Base-by-base conservation (phyloP, 2,113 vertebrate genomes). In the Talpa occidentalis region DNA sequence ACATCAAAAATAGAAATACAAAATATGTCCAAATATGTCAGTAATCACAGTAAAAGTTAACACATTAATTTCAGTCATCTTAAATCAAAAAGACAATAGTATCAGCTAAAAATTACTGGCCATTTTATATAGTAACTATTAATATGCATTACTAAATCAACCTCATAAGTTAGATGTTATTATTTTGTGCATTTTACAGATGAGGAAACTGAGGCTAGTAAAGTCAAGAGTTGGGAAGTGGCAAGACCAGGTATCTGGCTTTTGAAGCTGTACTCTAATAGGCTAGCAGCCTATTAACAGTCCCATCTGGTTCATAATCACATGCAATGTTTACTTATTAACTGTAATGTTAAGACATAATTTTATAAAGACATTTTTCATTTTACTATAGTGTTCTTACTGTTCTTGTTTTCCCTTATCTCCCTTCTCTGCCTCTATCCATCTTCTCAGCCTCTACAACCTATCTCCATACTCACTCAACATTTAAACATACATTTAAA, bases 1-100 rank as follows among this genome's bases (percentile, higher is more conserved):
- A 73, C 3, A 85, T 66, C 28, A 76, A 87, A 96, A 96, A 79
- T 10, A 79, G 32, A 87, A 92, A 88, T 35, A 42, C 14, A 82
- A 91, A 96, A 72, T 79, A 94, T 69, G 40, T 78, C 19, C 42
- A 66, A 93, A 64, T 47, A 74, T 62, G 60, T 77, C 35, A 44
- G n/a, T 76, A n/a, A 85, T 78, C 72, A 89, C 80, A 74, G 62
- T 62, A 87, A 47, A 78, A 90, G 40, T 60, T 87, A 88, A 40
- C 42, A 76, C 42, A 49, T 66, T 76, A 52, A 91, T 64, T 47
- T 77, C 54, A 92, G 40, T 60, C 54, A 80, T 1, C 17, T 52
- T 52, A 52, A 52, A 52, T 77, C 42, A 92, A 89, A 94, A 69
- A 35, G 21, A 35, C 24, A 81, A 91, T 5, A n/a, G 26, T 22